Evolutionary conservation across 1,140 invertebrate genomes (phyloP).

Genomic region (Vanessa tameamea): DNA sequence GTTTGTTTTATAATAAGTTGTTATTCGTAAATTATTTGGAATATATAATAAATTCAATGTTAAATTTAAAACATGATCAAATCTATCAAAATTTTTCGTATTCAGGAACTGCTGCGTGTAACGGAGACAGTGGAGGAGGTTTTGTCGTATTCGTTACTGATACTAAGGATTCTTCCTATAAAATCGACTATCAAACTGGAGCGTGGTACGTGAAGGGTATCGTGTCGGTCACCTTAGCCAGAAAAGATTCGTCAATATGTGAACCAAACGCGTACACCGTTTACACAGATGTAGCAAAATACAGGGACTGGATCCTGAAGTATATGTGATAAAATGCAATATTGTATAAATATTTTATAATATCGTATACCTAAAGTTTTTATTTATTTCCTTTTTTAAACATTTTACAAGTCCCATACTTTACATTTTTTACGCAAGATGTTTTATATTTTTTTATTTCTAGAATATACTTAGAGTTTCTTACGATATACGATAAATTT

Average conservation of each 20-base stretch:
- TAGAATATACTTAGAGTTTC: no score
- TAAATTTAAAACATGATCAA: no score
- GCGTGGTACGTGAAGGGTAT: constrained; percentile 25
- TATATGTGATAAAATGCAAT: not conserved
- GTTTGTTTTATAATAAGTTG: no score
- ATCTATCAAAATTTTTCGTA: not conserved
- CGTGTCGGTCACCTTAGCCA: constrained; percentile 6
- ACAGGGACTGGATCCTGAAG: constrained; percentile 14
- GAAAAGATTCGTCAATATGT: constrained; percentile 6
- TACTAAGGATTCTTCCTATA: not conserved
- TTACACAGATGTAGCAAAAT: constrained; percentile 25
- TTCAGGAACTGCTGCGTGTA: constrained; percentile 20
- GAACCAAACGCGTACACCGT: constrained; percentile 20
- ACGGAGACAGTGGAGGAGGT: constrained; percentile 19
- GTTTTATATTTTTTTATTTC: no score
- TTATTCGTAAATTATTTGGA: no score
- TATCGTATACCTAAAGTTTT: no score
- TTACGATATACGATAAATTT: no score
- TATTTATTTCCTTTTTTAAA: no score
- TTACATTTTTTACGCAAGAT: no score
- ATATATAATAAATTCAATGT: no score
- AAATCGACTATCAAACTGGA: constrained; percentile 5
- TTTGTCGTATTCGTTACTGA: constrained; percentile 18
- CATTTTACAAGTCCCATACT: no score
- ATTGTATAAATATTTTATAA: no score